Percentiles rank a stretch among this genome's conserved stretches.
These are phyloP conservation scores for Dasypus novemcinctus DNA, from an alignment of 2,113 vertebrate genomes.

Conservation along the genomic window DNA sequence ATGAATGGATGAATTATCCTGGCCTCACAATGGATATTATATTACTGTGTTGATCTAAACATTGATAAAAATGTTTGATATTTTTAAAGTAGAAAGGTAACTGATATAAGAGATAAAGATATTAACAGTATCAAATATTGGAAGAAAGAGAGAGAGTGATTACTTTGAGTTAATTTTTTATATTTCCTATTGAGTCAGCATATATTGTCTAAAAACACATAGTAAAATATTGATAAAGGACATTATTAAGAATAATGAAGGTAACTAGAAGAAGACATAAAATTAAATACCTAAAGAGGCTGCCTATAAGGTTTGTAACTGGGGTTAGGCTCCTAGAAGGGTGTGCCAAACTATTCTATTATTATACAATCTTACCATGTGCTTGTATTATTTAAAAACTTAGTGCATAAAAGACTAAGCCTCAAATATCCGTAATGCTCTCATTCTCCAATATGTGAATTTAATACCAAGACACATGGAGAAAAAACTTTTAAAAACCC, in stretches of 20 bases:
- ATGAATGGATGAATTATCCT: background rate
- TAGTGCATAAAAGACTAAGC: background rate
- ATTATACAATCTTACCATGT: background rate
- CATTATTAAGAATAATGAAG: background rate
- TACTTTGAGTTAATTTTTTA: background rate
- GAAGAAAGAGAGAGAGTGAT: background rate
- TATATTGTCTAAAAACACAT: background rate
- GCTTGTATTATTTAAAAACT: background rate
- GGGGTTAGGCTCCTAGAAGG: background rate
- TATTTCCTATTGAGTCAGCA: background rate
- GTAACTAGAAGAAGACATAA: background rate
- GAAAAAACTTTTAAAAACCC: background rate
- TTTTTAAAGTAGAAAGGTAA: background rate
- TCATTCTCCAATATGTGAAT: background rate
- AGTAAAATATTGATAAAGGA: background rate
- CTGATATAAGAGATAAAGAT: background rate
- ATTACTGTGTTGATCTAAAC: background rate
- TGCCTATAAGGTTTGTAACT: background rate
- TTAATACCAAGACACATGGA: background rate
- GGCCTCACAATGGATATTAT: background rate
- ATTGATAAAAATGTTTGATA: background rate
- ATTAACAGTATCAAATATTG: background rate
- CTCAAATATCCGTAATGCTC: background rate
- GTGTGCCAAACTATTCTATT: background rate
- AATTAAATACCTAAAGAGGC: background rate